A percentile compares a stretch with the other conserved stretches of the same genome.
These are phyloP conservation scores for Macquaria australasica DNA, from an alignment of 2,113 vertebrate species.

Conservation along the genomic window DNA sequence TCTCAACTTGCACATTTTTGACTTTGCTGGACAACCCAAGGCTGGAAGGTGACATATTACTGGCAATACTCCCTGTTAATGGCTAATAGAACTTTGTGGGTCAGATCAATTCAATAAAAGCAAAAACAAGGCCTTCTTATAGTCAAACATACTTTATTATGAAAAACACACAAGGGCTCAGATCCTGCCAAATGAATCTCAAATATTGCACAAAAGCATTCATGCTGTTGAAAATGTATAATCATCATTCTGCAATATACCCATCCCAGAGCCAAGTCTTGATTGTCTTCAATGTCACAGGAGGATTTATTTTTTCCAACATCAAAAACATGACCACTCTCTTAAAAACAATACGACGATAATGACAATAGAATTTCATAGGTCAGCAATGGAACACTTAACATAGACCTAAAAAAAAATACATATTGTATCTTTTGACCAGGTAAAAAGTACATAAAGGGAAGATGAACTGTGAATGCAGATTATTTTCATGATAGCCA, in stretches of 20 bases:
- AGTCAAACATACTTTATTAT: slow-evolving; percentile 59
- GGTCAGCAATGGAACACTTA: neutral
- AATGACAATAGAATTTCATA: slow-evolving; percentile 19
- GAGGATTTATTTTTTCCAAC: neutral
- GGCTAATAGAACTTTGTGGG: neutral
- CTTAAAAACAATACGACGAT: neutral
- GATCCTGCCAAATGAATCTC: slow-evolving; percentile 26
- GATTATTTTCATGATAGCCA: neutral
- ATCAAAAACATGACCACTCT: neutral
- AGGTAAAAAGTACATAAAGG: neutral
- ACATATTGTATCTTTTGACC: neutral
- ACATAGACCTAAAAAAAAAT: neutral
- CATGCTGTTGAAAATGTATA: slow-evolving; percentile 27
- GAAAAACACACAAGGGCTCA: slow-evolving; percentile 48
- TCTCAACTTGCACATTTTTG: neutral
- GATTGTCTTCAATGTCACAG: slow-evolving; percentile 38
- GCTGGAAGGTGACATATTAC: neutral
- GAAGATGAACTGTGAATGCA: neutral
- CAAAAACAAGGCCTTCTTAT: neutral
- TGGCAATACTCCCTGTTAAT: neutral
- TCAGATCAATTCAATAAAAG: neutral
- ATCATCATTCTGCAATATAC: slow-evolving; percentile 4
- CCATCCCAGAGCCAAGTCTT: slow-evolving; percentile 2
- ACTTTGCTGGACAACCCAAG: neutral
- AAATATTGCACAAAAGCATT: slow-evolving; percentile 48